Evolutionary conservation across 2,888 invertebrate species (phyloP).

Genomic region (Leptinotarsa juncta): DNA sequence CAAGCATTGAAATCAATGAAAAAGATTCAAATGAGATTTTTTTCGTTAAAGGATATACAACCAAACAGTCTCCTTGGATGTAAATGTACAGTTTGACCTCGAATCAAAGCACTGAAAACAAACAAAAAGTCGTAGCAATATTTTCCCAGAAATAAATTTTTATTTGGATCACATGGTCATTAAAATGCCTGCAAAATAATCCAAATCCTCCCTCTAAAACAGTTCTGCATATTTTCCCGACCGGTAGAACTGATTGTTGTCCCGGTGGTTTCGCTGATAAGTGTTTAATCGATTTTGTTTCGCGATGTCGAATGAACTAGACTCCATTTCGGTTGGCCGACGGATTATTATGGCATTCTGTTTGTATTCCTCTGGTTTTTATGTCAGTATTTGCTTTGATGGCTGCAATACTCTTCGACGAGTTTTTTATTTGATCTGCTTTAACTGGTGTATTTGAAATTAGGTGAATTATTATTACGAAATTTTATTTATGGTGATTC

Average conservation of each 20-base stretch:
- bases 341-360: slow-evolving; percentile 56
- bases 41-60: too few species aligned
- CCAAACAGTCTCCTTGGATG: too few species aligned
- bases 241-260: slow-evolving; percentile 26
- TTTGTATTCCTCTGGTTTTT: slow-evolving; percentile 51
- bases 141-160: too few species aligned
- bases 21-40: too few species aligned
- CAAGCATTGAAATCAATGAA: too few species aligned
- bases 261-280: slow-evolving; percentile 39
- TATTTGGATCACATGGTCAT: too few species aligned
- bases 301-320: slow-evolving; percentile 55
- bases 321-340: slow-evolving; percentile 51
- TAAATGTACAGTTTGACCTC: too few species aligned
- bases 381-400: slow-evolving; percentile 52
- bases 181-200: neutral
- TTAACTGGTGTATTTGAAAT: slow-evolving; percentile 48
- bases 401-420: slow-evolving; percentile 46
- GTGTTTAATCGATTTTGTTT: slow-evolving; percentile 58
- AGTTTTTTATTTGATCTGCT: slow-evolving; percentile 53
- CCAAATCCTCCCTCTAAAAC: neutral
- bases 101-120: too few species aligned
- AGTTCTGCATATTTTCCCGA: neutral
- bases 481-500: slow-evolving; percentile 37
- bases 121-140: too few species aligned
- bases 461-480: slow-evolving; percentile 39